Conservation (phyloP, 2,797 vertebrate species). For the Neomorphus geoffroyi region DNA sequence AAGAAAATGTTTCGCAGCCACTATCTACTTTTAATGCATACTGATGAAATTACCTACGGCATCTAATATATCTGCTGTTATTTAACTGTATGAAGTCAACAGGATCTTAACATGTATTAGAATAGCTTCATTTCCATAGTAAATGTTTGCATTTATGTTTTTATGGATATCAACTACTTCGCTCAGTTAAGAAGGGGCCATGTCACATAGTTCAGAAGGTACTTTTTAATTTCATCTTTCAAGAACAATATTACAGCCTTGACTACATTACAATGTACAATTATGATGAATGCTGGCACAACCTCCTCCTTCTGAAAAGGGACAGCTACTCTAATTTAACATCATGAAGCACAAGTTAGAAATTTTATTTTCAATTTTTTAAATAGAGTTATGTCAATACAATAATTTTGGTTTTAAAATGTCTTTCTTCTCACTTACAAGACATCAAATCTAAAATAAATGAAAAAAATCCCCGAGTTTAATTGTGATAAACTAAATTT, state of each 20-base stretch:
- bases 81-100: neutral
- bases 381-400: neutral
- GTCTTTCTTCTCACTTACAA: neutral
- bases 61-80: constrained; percentile 29
- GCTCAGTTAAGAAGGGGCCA: neutral
- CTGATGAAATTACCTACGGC: constrained; percentile 57
- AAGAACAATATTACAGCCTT: neutral
- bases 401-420: neutral
- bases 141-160: neutral
- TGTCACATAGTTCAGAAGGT: neutral
- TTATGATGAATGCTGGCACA: neutral
- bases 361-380: neutral
- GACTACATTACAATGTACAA: neutral
- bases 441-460: neutral
- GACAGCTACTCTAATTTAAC: neutral
- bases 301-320: neutral
- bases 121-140: neutral
- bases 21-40: constrained; percentile 62
- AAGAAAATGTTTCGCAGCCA: constrained; percentile 57
- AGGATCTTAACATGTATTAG: neutral
- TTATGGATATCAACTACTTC: neutral
- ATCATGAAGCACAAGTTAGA: neutral
- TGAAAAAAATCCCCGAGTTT: neutral
- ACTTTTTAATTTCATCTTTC: neutral
- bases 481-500: neutral